phyloP scores from a whole-genome alignment of 2,888 invertebrate species.

The Ecliptopera silaceata region DNA sequence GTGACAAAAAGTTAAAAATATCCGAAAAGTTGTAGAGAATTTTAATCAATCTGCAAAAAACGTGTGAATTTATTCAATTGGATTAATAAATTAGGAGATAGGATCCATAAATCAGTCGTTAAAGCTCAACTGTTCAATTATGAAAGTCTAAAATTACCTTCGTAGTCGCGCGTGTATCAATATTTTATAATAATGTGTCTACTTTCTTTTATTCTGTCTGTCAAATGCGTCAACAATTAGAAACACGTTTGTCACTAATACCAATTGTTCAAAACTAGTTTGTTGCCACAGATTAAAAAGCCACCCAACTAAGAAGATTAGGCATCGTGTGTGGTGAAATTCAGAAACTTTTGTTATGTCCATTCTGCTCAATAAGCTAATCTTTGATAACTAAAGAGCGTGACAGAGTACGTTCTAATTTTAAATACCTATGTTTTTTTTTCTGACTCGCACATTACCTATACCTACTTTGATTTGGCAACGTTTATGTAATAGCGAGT shows the following conservation, averaged over 20 bases:
- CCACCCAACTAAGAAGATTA: slow-evolving; percentile 38
- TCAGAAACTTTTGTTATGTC: slow-evolving; percentile 24
- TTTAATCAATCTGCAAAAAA: background rate
- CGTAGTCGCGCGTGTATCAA: background rate
- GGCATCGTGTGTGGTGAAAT: slow-evolving; percentile 44
- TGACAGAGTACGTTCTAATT: background rate
- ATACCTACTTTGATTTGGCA: no score
- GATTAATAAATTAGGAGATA: background rate
- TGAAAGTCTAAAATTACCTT: background rate
- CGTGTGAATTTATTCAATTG: background rate
- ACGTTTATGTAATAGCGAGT: no score
- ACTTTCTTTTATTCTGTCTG: slow-evolving; percentile 36
- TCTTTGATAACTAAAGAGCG: slow-evolving; percentile 20
- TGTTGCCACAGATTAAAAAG: slow-evolving; percentile 25
- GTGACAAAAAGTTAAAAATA: no score
- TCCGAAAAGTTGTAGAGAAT: no score
- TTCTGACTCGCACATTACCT: no score
- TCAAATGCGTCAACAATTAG: slow-evolving; percentile 38
- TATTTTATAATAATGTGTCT: slow-evolving; percentile 2
- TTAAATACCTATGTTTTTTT: background rate
- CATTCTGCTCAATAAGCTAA: slow-evolving; percentile 35
- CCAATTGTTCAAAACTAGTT: slow-evolving; percentile 37
- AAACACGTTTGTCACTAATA: slow-evolving; percentile 37
- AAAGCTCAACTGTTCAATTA: background rate
- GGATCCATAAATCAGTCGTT: no score